Base-by-base conservation (phyloP, 1,140 invertebrate genomes). In the Drosophila erecta region DNA sequence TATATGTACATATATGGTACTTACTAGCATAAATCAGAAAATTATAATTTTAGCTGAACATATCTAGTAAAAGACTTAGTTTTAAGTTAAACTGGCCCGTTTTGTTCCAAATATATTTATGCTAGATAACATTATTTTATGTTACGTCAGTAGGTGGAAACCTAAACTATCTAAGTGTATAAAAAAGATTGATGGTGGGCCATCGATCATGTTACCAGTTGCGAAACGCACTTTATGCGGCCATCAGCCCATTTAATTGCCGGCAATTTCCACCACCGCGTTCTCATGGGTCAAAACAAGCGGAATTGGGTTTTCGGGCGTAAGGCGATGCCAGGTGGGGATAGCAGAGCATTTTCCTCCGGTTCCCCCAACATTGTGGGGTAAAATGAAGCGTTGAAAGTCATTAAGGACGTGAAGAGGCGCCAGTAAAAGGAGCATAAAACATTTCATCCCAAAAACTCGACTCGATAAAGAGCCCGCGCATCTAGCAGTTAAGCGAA, bases 351-450 rank as follows among this genome's bases (percentile, higher is more conserved):
- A 24, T 17, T 66, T 66, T 66, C 47, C 46, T 37, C 35, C 30
- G 14, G 5, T 59, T 76, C 65, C 37, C 22, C 40, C 35, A 33
- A 84, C 61, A 73, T 65, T 85, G 69, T 67, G 61, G 20, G 66
- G 51, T 57, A 69, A 81, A 81, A 65, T 81, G 61, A 65, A 62
- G 51, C 77, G 64, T 38, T 64, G 57, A 70, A 59, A 58, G 67
- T 79, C 81, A 86, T 89, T 83, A 89, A 89, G 77, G 49, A 40
- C 46, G 46, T 53, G 70, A 62, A 58, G 70, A 61, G 61, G 60
- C 44, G 60, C 49, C 74, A 57, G 58, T 83, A 76, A 86, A 87
- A 83, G 62, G 44, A 61, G 56, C 81, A 78, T 85, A 78, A 85
- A 85, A 87, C 83, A 87, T 81, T 78, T 78, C 74, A 69, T 73